phyloP scores from a whole-genome alignment of 2,113 vertebrate genomes.

The Lonchura striata region DNA sequence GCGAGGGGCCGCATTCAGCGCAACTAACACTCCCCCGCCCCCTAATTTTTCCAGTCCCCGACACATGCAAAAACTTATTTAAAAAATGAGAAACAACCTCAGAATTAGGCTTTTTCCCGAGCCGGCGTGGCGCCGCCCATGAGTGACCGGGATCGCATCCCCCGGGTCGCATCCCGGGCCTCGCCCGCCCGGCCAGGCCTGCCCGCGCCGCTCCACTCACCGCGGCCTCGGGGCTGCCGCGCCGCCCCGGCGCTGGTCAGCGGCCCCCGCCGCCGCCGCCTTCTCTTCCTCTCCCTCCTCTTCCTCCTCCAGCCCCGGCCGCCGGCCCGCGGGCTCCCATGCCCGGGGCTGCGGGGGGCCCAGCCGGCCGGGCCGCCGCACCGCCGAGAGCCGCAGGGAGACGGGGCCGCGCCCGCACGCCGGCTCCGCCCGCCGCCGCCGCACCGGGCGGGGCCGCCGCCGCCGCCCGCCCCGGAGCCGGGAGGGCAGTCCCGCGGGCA shows the following conservation, averaged over 20 bases:
- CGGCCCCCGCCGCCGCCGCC: constrained; percentile 5
- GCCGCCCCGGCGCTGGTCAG: constrained; percentile 19
- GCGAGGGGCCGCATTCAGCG: neutral
- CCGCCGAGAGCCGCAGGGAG: neutral
- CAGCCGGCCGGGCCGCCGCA: no score
- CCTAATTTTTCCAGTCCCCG: neutral
- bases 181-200: constrained; percentile 15
- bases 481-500: neutral
- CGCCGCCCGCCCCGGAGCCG: neutral
- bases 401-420: neutral
- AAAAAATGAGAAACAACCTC: neutral
- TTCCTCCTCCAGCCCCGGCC: neutral
- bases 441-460: neutral
- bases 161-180: neutral
- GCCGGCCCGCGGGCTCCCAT: no score
- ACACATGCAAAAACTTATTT: neutral
- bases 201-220: constrained; percentile 31
- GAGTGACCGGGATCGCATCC: neutral
- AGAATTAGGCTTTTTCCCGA: neutral
- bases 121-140: neutral
- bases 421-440: neutral
- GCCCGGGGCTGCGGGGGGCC: no score
- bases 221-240: constrained; percentile 37
- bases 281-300: neutral
- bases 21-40: neutral